Base-by-base conservation (phyloP, 2,797 vertebrate species). In the Microctenopoma stevenorrisi region DNA sequence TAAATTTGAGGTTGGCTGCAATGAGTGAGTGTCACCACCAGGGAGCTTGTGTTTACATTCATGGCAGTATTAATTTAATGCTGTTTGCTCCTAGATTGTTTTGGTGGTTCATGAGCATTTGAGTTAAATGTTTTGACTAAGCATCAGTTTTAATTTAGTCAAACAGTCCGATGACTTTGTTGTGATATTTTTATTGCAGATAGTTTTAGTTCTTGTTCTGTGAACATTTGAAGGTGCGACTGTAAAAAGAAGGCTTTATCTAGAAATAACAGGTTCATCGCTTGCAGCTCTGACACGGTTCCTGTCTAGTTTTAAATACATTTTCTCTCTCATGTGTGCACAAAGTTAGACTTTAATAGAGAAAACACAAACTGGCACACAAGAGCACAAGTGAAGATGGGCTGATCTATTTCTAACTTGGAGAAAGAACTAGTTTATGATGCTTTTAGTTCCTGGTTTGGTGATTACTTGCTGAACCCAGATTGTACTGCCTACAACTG, bases 201-300 rank as follows among this genome's bases (percentile, higher is more conserved):
- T 48, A 42, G 61, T 80, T 84, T 88, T 63, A 47, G 1, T 82
- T 79, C 65, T 56, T 40, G 4, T 22, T 55, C 53, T 59, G 30
- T 37, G 26, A 5, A 59, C 4, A 77, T 35, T 56, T 5, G 48
- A 74, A 64, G 38, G n/a, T 38, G 18, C 12, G 5, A 4, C 1
- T 49, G 16, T 15, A 10, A 3, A 25, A 46, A 25, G 30, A 16
- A 14, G 0, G 6, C 14, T 26, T 9, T 13, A 30, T 26, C 2
- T 13, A 18, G 33, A 63, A 35, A 54, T 22, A 15, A 38, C n/a
- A 37, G 51, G 26, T 8, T 18, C 28, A 12, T 4, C 9, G 28
- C 16, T 14, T 35, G 42, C 47, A 15, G 15, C 48, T 37, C 11
- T 30, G 38, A 42, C 7, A 47, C 9, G 10, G 1, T 13, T 2